Evolutionary conservation across 2,888 invertebrate genomes (phyloP), one percentile per base, ranked within the genome.

Genomic region (Nezara viridula): DNA sequence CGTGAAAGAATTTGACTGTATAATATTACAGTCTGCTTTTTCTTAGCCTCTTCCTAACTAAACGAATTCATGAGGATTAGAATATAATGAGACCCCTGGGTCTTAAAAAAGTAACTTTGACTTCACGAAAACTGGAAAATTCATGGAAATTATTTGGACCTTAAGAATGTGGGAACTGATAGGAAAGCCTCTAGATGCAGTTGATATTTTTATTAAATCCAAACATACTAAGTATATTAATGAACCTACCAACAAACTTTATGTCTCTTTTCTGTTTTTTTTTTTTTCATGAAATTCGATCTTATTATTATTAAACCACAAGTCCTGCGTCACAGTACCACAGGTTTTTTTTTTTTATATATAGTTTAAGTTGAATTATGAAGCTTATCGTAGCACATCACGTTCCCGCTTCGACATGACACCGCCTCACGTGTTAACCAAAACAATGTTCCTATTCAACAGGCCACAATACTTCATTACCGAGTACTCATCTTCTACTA

Each of bases 21-120:
- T 73, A 73, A 73, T 73, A 37, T 60, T 73, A 37, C 32, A 37
- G 37, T 37, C 66, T 7, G 66, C 66, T 73, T 73, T 73, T 73
- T 73, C 66, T 73, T 37, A 37, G 66, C 37, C 66, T 37, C 66
- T 37, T 37, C 37, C n/a, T 19, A 37, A 73, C 66, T 37, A 73
- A 73, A 73, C 66, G 27, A 73, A 73, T 73, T 73, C 66, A 32
- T 73, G 37, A 73, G 7, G 1, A 19, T 73, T 19, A 37, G 32
- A 37, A 7, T 19, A 73, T 73, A 73, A 73, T 73, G 66, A 32
- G 10, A 7, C 19, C 19, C 4, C 6, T 19, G 37, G 16, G 19
- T 7, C 37, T 73, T 37, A 73, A 73, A 66, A 73, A 73, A 19
- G 16, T 37, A 37, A 73, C 32, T 73, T 73, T 37, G 37, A 2